Evolutionary conservation across 2,797 vertebrate genomes (phyloP).

Genomic region (Coranthus polyacanthus): DNA sequence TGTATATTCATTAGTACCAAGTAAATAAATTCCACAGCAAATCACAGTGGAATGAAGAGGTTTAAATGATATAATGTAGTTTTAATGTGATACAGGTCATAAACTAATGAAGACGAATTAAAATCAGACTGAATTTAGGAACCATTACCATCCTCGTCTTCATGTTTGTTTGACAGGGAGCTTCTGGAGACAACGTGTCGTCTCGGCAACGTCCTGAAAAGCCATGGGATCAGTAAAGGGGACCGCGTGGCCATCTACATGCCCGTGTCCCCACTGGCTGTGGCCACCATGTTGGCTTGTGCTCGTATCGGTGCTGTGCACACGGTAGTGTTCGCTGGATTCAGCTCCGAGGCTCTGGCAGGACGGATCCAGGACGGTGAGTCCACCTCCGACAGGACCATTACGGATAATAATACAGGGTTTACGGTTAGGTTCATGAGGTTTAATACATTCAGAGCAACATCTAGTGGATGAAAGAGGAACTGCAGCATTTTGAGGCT

Average conservation of each 20-base stretch:
- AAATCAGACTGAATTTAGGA: too few species aligned
- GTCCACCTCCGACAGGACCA: constrained; percentile 43
- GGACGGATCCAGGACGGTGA: constrained; percentile 92
- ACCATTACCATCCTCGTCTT: not conserved
- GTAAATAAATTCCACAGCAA: too few species aligned
- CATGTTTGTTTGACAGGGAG: constrained; percentile 79
- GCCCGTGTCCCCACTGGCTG: constrained; percentile 88
- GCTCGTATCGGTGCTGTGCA: constrained; percentile 92
- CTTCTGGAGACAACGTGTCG: constrained; percentile 92
- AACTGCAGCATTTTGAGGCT: too few species aligned
- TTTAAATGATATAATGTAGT: too few species aligned
- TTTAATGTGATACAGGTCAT: not conserved
- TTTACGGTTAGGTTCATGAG: not conserved
- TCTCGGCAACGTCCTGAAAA: constrained; percentile 91
- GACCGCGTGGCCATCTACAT: constrained; percentile 94
- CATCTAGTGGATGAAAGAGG: too few species aligned
- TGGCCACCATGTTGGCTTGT: constrained; percentile 94
- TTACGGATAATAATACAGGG: too few species aligned
- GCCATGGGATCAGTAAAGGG: constrained; percentile 87
- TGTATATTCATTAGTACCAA: too few species aligned
- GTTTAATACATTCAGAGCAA: not conserved
- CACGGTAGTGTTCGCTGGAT: constrained; percentile 93
- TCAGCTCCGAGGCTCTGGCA: constrained; percentile 91
- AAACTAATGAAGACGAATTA: not conserved
- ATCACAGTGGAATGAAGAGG: too few species aligned